Evolutionary conservation across 2,113 vertebrate species (phyloP).

Genomic region (Tragelaphus buxtoni): DNA sequence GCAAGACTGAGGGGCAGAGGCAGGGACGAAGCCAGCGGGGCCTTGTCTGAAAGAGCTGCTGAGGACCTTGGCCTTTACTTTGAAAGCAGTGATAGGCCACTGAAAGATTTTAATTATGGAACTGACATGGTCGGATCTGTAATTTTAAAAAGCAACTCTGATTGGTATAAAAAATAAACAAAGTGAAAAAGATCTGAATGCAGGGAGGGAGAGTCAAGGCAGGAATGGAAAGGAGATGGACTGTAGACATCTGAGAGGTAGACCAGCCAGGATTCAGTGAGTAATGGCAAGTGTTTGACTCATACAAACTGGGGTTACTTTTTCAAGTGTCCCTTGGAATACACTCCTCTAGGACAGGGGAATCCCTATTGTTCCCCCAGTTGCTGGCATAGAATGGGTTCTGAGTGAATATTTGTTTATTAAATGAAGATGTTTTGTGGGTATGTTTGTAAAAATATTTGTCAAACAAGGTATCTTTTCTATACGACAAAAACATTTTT

Average conservation of each 20-base stretch:
- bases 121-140: not conserved
- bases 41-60: accelerated
- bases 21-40: accelerated
- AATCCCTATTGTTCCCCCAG: not conserved
- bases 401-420: not conserved
- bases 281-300: not conserved
- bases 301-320: not conserved
- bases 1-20: not conserved
- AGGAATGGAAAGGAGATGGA: not conserved
- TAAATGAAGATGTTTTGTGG: not conserved
- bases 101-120: not conserved
- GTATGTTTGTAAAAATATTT: not conserved
- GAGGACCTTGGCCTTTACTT: not conserved
- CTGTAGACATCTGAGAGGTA: not conserved
- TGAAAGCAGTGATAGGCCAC: not conserved
- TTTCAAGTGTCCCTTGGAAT: not conserved
- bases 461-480: not conserved
- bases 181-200: too few species aligned
- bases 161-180: not conserved
- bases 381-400: not conserved
- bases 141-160: not conserved
- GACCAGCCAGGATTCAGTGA: not conserved
- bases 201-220: not conserved
- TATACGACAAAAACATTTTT: not conserved
- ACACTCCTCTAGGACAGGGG: not conserved